A percentile compares a stretch with the other conserved stretches of the same genome.
phyloP scores from a whole-genome alignment of 2,113 vertebrate species.

The Gobio gobio region DNA sequence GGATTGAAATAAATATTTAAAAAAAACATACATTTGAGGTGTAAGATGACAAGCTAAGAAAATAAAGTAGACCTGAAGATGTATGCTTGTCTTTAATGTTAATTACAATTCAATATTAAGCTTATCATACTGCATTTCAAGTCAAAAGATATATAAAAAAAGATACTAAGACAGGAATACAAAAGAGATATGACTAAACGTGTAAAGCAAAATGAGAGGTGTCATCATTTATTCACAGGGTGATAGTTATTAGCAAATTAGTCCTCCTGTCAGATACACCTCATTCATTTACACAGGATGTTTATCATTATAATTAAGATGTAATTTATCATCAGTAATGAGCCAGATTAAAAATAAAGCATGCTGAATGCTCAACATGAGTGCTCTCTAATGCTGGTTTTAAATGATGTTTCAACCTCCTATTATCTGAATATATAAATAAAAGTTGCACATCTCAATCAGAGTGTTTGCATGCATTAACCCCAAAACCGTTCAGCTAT shows the following conservation, averaged over 20 bases:
- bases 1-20: no score
- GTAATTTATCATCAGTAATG: slow-evolving; percentile 77
- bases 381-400: slow-evolving; percentile 60
- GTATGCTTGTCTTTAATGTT: neutral
- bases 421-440: slow-evolving; percentile 45
- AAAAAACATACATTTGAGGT: neutral
- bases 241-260: slow-evolving; percentile 73
- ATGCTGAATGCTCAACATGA: slow-evolving; percentile 66
- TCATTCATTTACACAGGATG: slow-evolving; percentile 73
- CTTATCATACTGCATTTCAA: neutral
- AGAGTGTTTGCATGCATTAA: slow-evolving; percentile 1
- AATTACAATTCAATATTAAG: neutral
- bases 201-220: slow-evolving; percentile 68
- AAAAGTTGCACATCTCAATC: slow-evolving; percentile 20
- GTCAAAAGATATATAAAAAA: neutral
- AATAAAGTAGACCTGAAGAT: neutral
- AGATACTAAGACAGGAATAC: slow-evolving; percentile 50
- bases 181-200: slow-evolving; percentile 61
- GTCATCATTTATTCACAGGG: slow-evolving; percentile 73
- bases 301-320: slow-evolving; percentile 74
- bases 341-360: slow-evolving; percentile 69
- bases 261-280: slow-evolving; percentile 72
- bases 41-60: neutral
- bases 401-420: slow-evolving; percentile 19
- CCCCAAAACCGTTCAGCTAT: neutral